phyloP scores from a whole-genome alignment of 2,888 invertebrate genomes.

The Bellardia pandia region DNA sequence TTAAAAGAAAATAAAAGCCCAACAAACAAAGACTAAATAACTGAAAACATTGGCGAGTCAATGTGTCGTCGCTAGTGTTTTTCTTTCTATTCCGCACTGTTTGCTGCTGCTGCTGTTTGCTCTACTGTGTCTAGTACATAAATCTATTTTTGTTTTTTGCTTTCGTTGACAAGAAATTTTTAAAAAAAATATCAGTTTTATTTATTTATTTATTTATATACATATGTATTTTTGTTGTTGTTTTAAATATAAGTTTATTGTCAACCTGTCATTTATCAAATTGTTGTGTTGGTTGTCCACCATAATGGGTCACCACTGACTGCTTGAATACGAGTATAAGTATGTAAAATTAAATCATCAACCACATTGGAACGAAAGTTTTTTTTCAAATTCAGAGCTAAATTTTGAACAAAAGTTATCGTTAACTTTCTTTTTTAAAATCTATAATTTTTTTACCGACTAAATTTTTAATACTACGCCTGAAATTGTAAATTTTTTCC shows the following conservation, averaged over 20 bases:
- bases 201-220: not conserved
- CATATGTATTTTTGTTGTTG: not conserved
- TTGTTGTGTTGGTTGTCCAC: not conserved
- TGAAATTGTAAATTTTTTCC: no score
- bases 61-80: constrained; percentile 13
- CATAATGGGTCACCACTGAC: not conserved
- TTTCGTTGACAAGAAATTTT: constrained; percentile 33
- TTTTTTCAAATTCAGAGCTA: no score
- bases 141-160: constrained; percentile 53
- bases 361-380: not conserved
- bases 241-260: not conserved
- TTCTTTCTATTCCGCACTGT: not conserved
- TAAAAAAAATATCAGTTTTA: not conserved
- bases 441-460: no score
- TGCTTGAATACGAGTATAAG: not conserved
- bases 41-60: constrained; percentile 37
- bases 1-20: not conserved
- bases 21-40: not conserved
- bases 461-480: no score
- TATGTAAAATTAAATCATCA: not conserved
- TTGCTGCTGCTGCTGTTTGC: not conserved
- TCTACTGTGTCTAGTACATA: constrained; percentile 33
- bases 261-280: not conserved
- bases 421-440: no score
- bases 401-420: no score